A percentile compares a stretch with the other conserved stretches of the same genome.
These are phyloP conservation scores for Orchestia grillus DNA, from an alignment of 1,140 invertebrate genomes.

Conservation along the genomic window DNA sequence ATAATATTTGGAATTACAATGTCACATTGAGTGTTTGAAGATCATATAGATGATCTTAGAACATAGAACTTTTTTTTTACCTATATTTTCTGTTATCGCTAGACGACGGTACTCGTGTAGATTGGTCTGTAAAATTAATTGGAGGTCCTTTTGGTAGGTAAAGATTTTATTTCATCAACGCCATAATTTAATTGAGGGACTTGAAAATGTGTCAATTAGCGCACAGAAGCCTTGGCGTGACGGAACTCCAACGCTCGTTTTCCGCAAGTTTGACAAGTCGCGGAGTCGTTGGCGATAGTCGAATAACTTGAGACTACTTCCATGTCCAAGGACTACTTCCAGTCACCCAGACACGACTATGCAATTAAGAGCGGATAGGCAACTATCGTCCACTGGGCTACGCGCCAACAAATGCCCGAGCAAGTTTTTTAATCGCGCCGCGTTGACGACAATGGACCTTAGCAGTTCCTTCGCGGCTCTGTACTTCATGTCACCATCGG, in stretches of 20 bases:
- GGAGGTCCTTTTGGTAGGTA: not conserved
- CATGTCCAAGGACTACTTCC: not conserved
- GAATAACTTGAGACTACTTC: not conserved
- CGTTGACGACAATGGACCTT: not conserved
- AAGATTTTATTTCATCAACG: not conserved
- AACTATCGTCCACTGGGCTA: not conserved
- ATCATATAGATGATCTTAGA: not conserved
- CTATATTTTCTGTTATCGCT: not conserved
- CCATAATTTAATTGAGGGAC: not conserved
- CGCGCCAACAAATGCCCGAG: not conserved
- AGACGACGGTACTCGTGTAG: not conserved
- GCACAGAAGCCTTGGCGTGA: not conserved
- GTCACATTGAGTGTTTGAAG: not conserved
- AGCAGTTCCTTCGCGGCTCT: not conserved
- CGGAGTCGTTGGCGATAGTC: not conserved
- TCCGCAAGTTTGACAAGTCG: not conserved
- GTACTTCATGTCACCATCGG: not conserved
- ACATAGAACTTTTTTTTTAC: not conserved
- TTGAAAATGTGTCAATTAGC: not conserved
- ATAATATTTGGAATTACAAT: not conserved
- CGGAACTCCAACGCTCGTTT: not conserved
- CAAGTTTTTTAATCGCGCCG: not conserved
- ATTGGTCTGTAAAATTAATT: not conserved
- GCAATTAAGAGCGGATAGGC: not conserved
- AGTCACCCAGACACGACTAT: not conserved